A percentile compares a stretch with the other conserved stretches of the same genome.
Conservation (phyloP, 1,140 invertebrate species). For the Trialeurodes vaporariorum region DNA sequence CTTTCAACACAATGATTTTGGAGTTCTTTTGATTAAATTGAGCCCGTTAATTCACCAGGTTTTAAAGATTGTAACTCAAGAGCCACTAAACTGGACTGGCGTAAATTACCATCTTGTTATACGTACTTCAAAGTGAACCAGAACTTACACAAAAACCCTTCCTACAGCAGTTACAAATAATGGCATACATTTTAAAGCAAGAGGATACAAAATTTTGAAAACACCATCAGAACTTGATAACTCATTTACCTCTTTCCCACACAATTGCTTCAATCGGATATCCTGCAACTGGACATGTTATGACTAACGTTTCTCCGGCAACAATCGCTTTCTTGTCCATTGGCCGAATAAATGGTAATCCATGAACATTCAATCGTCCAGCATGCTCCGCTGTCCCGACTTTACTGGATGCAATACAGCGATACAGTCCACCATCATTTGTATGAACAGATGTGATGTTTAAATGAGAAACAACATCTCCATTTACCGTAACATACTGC, state of each 20-base stretch:
- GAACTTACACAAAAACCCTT: too few relatives aligned
- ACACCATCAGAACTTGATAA: too few relatives aligned
- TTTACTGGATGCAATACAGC: constrained; percentile 82
- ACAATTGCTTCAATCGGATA: constrained; percentile 86
- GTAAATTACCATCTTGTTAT: too few relatives aligned
- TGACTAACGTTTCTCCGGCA: constrained; percentile 75
- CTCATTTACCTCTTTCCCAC: constrained; percentile 89
- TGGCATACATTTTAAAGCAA: too few relatives aligned
- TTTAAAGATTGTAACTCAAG: too few relatives aligned
- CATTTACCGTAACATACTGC: constrained; percentile 74
- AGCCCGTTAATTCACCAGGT: too few relatives aligned
- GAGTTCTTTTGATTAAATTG: too few relatives aligned
- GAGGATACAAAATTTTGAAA: too few relatives aligned
- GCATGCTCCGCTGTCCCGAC: constrained; percentile 78
- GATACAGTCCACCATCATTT: constrained; percentile 86
- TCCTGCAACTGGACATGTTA: constrained; percentile 86
- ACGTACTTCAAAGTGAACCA: too few relatives aligned
- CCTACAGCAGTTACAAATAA: too few relatives aligned
- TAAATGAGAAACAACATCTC: constrained; percentile 85
- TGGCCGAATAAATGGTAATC: constrained; percentile 72
- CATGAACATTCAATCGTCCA: constrained; percentile 83
- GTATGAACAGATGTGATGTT: constrained; percentile 86
- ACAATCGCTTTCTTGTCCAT: constrained; percentile 93
- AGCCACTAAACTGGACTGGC: too few relatives aligned
- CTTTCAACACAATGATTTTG: too few relatives aligned